Percentiles rank a stretch among this genome's conserved stretches.
These are phyloP conservation scores for Varroa destructor DNA, from an alignment of 1,140 invertebrate species.

Conservation along the genomic window DNA sequence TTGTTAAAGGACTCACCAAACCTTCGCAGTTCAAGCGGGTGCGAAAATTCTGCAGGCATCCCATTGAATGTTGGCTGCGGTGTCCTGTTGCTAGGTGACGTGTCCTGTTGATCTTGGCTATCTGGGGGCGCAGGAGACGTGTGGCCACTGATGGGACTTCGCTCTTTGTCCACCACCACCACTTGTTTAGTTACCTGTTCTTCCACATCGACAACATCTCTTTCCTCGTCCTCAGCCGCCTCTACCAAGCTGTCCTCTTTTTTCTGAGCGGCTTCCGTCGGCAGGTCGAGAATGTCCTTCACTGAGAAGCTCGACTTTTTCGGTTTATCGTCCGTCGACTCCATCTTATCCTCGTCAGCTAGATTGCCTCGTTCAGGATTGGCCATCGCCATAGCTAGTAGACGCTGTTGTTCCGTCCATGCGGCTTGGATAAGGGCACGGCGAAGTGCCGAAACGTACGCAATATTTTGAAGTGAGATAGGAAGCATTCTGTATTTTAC, in stretches of 20 bases:
- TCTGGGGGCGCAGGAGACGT: neutral
- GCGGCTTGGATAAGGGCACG: conserved; percentile 11
- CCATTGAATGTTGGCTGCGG: conserved; percentile 5
- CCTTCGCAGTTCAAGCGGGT: conserved; percentile 17
- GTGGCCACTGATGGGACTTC: neutral
- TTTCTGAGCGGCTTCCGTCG: conserved; percentile 11
- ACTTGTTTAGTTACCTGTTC: neutral
- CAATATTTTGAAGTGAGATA: conserved; percentile 19
- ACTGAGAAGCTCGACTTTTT: conserved; percentile 26
- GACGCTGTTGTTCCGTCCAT: conserved; percentile 8
- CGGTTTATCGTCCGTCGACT: conserved; percentile 25
- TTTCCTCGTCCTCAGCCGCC: neutral
- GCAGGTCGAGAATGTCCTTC: conserved; percentile 25
- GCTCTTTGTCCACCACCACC: neutral
- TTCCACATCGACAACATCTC: neutral
- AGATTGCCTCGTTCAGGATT: conserved; percentile 1
- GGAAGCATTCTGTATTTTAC: conserved; percentile 8
- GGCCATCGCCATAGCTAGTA: conserved; percentile 17
- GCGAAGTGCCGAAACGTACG: conserved; percentile 19
- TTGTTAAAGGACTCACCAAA: conserved; percentile 1
- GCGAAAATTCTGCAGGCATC: conserved; percentile 7
- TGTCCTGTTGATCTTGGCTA: too few relatives aligned
- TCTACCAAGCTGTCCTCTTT: neutral
- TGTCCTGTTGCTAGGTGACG: neutral
- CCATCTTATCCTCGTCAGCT: conserved; percentile 12